A percentile compares a stretch with the other conserved stretches of the same genome.
Evolutionary conservation across 1,140 invertebrate species (phyloP).

Genomic region (Sycobia sp.): DNA sequence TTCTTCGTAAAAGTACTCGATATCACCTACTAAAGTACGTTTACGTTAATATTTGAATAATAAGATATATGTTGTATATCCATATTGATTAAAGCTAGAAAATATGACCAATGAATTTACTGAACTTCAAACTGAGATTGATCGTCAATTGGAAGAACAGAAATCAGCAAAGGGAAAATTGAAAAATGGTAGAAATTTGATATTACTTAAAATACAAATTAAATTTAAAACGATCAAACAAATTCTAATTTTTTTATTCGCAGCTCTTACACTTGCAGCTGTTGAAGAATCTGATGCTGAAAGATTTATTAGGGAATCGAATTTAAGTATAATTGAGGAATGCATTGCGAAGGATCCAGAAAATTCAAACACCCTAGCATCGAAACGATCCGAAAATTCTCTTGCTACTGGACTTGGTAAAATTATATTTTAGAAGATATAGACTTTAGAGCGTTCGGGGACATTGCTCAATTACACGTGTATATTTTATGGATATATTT

Average conservation of each 20-base stretch:
- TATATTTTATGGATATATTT: neutral
- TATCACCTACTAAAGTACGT: too few species aligned
- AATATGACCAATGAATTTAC: constrained; percentile 66
- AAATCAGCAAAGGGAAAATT: constrained; percentile 61
- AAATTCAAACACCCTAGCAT: constrained; percentile 32
- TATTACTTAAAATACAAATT: neutral
- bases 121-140: constrained; percentile 76
- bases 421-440: constrained; percentile 3
- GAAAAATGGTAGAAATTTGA: constrained; percentile 8
- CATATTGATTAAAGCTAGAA: constrained; percentile 45
- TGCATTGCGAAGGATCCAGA: constrained; percentile 50
- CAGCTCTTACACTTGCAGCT: constrained; percentile 2
- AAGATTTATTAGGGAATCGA: constrained; percentile 66
- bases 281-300: constrained; percentile 59
- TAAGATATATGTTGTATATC: too few species aligned
- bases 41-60: too few species aligned
- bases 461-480: neutral
- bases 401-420: constrained; percentile 46
- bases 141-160: constrained; percentile 71
- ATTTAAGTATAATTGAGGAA: constrained; percentile 62
- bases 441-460: too few species aligned
- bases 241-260: neutral
- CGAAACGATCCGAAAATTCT: constrained; percentile 22
- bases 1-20: neutral
- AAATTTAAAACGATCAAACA: neutral